Percentiles rank a stretch among this genome's conserved stretches.
Evolutionary conservation across 2,888 invertebrate genomes (phyloP).

Genomic region (Diadromus collaris): DNA sequence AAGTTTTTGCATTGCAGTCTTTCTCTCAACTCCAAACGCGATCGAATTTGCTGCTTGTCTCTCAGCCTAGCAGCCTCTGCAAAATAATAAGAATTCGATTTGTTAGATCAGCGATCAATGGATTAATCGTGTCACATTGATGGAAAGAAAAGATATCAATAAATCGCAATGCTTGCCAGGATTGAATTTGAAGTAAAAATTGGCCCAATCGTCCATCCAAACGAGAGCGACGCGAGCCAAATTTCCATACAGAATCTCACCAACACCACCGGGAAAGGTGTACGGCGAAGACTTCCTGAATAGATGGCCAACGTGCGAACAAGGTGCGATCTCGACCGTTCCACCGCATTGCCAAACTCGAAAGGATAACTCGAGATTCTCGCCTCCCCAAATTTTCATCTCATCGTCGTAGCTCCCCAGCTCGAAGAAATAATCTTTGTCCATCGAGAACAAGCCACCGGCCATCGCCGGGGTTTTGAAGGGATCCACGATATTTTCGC

Average conservation of each 20-base stretch:
- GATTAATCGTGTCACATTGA: constrained; percentile 2
- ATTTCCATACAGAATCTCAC: constrained; percentile 93
- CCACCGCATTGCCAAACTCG: constrained; percentile 98
- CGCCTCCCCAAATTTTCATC: constrained; percentile 98
- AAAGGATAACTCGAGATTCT: constrained; percentile 98
- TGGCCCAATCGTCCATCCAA: constrained; percentile 99
- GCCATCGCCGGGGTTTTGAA: constrained; percentile 96
- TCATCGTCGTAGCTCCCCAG: constrained; percentile 88
- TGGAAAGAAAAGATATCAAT: constrained; percentile 19
- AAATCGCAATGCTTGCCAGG: constrained; percentile 79
- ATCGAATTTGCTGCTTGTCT: constrained; percentile 83
- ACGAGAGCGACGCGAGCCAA: constrained; percentile 96
- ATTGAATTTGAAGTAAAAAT: constrained; percentile 94
- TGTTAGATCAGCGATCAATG: neutral
- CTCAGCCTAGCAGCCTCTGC: constrained; percentile 83
- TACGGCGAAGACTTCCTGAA: constrained; percentile 97
- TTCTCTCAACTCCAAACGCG: constrained; percentile 86
- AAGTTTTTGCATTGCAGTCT: constrained; percentile 88
- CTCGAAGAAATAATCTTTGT: constrained; percentile 92
- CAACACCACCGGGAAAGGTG: constrained; percentile 95
- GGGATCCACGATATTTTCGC: constrained; percentile 85
- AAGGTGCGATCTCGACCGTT: constrained; percentile 93
- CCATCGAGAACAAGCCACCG: constrained; percentile 95
- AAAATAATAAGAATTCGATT: constrained; percentile 29
- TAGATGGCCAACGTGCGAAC: constrained; percentile 96